Evolutionary conservation across 2,888 invertebrate genomes (phyloP), one percentile per base, ranked within the genome.

Genomic region (Dynastes tityus): DNA sequence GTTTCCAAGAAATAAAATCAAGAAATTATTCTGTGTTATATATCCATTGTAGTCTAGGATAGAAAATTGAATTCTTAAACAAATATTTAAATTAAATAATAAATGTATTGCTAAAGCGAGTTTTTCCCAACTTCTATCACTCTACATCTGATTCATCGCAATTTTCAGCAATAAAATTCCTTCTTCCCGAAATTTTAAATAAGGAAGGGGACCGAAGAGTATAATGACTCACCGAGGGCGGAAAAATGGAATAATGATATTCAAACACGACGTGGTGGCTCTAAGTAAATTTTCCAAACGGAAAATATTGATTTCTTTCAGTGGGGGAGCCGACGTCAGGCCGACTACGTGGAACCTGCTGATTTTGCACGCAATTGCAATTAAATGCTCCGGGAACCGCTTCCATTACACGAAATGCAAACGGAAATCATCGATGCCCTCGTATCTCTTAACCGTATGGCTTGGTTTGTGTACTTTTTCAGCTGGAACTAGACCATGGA

Each of bases 231-330:
- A 67, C 45, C 22, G 67, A 16, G 49, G 45, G 67, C 4, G 11
- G 67, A 49, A 11, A 58, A 45, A 67, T 9, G 45, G 49, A 67
- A 67, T 67, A 67, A 67, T 67, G 67, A 32, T 67, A 45, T 67
- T 67, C 67, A 67, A 67, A 67, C 49, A 67, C 67, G 29, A 32
- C 27, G 63, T 32, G 27, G 29, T 32, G n/a, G 22, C n/a, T 22
- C 16, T 49, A 67, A 67, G 67, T 67, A 49, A 67, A 67, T 67
- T 67, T 67, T 45, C 67, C 67, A 32, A 67, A 67, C 45, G 67
- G 67, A 27, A 45, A 67, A 67, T 67, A 67, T 67, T 67, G 67
- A 67, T 67, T 67, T 67, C 67, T 49, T 45, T 13, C 45, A 11
- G 45, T 8, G 32, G 32, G 8, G 27, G 13, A 11, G 27, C 2